phyloP scores from a whole-genome alignment of 2,797 vertebrate species.

The Mormyrus proboscirostris region DNA sequence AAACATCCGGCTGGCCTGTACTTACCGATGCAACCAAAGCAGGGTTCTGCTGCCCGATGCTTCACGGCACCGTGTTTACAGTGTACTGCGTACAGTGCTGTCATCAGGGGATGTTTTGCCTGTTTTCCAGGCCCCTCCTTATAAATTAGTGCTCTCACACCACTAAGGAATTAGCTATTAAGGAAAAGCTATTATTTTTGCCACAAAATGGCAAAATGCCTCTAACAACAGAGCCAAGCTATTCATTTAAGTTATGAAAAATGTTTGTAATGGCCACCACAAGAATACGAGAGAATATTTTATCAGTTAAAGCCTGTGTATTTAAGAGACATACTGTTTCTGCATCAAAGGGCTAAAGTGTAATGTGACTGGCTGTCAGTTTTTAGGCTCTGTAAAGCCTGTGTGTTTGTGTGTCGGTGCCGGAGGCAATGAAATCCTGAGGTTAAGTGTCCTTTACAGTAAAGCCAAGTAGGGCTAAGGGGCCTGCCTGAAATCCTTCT shows the following conservation, averaged over 20 bases:
- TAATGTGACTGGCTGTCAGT: background rate
- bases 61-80: background rate
- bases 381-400: background rate
- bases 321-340: background rate
- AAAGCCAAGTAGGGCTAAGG: background rate
- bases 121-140: background rate
- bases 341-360: background rate
- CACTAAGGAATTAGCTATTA: background rate
- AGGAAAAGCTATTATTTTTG: background rate
- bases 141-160: slow-evolving; percentile 10
- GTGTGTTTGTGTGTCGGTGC: background rate
- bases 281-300: background rate
- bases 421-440: background rate
- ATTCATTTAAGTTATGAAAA: background rate
- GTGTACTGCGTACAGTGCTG: background rate
- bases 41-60: background rate
- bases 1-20: background rate
- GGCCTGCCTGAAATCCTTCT: background rate
- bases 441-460: background rate
- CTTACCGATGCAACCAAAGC: background rate
- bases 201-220: background rate
- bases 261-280: background rate
- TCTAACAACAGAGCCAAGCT: background rate
- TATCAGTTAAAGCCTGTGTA: background rate
- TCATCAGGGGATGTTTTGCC: background rate